Evolutionary conservation across 2,888 invertebrate species (phyloP), one percentile per base, ranked within the genome.

Genomic region (Mythimna albipuncta): DNA sequence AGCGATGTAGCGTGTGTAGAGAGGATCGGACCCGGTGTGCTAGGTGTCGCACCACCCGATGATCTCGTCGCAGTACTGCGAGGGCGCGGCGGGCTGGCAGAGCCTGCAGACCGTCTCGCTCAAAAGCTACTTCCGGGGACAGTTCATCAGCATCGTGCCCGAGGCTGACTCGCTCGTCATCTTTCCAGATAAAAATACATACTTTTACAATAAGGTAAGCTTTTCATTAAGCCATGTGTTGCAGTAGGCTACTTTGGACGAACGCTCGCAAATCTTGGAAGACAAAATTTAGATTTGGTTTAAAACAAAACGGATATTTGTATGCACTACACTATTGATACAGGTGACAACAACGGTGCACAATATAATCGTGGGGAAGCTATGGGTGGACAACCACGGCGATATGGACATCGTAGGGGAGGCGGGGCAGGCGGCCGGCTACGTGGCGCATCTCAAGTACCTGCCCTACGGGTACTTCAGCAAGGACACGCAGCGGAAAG

Each of bases 301-400:
- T 4, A 19, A 16, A 19, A 44, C n/a, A 35, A 52, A 21, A 41
- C 62, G 67, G 58, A 50, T 76, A 55, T 81, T 67, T 73, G 72
- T 77, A 70, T 64, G 73, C 66, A 54, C 57, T n/a, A 21, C 61
- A 67, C 35, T 21, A 16, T 11, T 41, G 35, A 1, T 58, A 0
- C 84, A 97, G 97, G 98, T 99, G 68, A 99, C 99, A 35, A 99
- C 99, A 35, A 99, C 99, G 7, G 99, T 99, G 66, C 99, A 99
- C 97, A 99, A 99, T 94, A 99, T 99, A 89, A 99, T 99, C 88
- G 99, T 99, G 74, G 99, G 99, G 83, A 99, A 99, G 95, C 97
- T 99, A 86, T 99, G 99, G 99, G 99, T 99, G 75, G 99, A 99
- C 96, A 99, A 99, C 95, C 99, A 99, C 93, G 99, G 99, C 62